Evolutionary conservation across 2,797 vertebrate species (phyloP).

Genomic region (Tiaroga cobitis): DNA sequence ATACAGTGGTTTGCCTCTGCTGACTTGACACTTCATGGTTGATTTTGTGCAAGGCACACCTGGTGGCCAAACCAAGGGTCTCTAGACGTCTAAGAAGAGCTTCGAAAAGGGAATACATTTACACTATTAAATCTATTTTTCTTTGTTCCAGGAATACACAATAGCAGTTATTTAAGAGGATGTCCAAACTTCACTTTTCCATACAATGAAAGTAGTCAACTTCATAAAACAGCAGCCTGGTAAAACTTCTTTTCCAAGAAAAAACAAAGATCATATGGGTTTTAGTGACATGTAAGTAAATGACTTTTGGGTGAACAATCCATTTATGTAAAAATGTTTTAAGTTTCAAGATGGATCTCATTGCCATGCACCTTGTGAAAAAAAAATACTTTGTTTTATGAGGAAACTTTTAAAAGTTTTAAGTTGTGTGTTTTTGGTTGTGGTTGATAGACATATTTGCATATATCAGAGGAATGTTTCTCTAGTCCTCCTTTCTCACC

Average conservation of each 20-base stretch:
- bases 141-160: neutral
- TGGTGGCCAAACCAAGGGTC: constrained; percentile 14
- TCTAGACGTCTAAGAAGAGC: neutral
- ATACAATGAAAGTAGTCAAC: neutral
- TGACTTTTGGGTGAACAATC: neutral
- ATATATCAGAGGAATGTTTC: constrained; percentile 41
- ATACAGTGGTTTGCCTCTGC: constrained; percentile 62
- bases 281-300: constrained; percentile 8
- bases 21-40: constrained; percentile 58
- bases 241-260: neutral
- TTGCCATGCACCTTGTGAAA: constrained; percentile 6
- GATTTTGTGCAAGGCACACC: constrained; percentile 42
- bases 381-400: constrained; percentile 2
- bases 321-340: neutral
- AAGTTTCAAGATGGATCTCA: neutral
- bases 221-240: neutral
- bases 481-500: constrained; percentile 35
- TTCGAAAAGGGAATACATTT: neutral
- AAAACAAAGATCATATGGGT: neutral
- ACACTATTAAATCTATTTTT: neutral
- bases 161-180: neutral
- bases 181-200: neutral
- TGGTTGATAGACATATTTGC: constrained; percentile 31
- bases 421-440: constrained; percentile 20
- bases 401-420: neutral